Percentiles rank a stretch among this genome's conserved stretches.
Conservation (phyloP, 2,113 vertebrate genomes). For the Anthoscopus minutus region DNA sequence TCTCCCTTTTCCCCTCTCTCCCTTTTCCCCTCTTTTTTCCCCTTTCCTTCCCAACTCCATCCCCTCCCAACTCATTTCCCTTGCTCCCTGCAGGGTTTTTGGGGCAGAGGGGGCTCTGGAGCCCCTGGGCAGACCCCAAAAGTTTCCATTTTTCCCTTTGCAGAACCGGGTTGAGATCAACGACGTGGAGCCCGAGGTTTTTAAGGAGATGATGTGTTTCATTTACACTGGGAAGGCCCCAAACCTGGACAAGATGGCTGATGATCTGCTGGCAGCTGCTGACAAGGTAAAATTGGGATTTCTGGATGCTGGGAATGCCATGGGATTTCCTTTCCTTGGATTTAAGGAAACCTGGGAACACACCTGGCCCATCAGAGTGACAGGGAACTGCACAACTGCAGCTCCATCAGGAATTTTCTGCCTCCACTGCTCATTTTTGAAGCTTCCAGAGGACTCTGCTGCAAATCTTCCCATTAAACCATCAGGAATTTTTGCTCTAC, state of each 20-base stretch:
- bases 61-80: accelerated
- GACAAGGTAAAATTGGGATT: conserved; percentile 78
- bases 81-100: background rate
- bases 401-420: background rate
- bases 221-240: conserved; percentile 93
- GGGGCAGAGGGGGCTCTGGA: background rate
- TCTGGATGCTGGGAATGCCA: background rate
- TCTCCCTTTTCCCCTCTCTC: background rate
- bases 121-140: background rate
- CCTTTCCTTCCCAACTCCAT: accelerated
- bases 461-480: background rate
- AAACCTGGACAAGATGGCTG: conserved; percentile 96
- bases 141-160: background rate
- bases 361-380: accelerated
- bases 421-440: background rate
- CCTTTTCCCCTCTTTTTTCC: too few species aligned
- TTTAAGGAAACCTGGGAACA: background rate
- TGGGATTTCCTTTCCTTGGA: background rate
- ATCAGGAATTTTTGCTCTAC: background rate
- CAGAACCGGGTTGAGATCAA: conserved; percentile 94
- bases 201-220: conserved; percentile 96
- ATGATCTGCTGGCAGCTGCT: conserved; percentile 91
- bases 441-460: background rate
- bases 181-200: conserved; percentile 92
- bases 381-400: background rate